Evolutionary conservation across 2,888 invertebrate species (phyloP), one percentile per base, ranked within the genome.

Genomic region (Lepetodrilus schrolli): DNA sequence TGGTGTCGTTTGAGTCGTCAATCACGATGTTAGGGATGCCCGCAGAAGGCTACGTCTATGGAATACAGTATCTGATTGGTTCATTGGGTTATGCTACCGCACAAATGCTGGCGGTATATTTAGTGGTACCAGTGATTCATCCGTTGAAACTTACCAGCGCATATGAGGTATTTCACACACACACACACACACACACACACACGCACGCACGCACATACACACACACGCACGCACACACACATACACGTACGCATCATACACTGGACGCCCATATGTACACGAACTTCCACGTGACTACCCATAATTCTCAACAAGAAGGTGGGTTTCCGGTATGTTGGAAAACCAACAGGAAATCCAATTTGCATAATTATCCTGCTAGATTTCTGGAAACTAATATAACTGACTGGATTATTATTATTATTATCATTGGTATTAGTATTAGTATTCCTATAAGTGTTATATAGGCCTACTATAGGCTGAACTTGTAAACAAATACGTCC

Each of bases 1-100:
- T 85, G 75, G 85, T 83, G 17, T 83, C 84, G 5, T 85, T 84
- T 70, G 84, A 85, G 77, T 85, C 85, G 2, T 85, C 85, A 49
- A 84, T 86, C n/a, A 82, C 84, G 84, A 79, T 86, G 80, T 74
- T 86, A 21, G 86, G 86, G 2, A 75, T 83, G 49, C 86, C 86
- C 1, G 84, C 84, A 0, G 86, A 86, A 71, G 75, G 77, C 13
- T 86, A 86, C 50, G 78, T 84, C 4, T 84, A 83, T 51, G 85
- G 85, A 0, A 68, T 84, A 0, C 82, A 84, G 71, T 79, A 74
- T 72, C 34, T 79, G 43, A 51, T 83, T 0, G 78, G 79, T 2
- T 76, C 74, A 10, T 1, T 81, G 1, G 84, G 84, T 1, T 82
- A 73, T 70, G 66, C 80, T 34, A 47, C 80, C 23, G 74, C 84